Conservation (phyloP, 1,140 invertebrate species). For the Brachionus sp. region DNA sequence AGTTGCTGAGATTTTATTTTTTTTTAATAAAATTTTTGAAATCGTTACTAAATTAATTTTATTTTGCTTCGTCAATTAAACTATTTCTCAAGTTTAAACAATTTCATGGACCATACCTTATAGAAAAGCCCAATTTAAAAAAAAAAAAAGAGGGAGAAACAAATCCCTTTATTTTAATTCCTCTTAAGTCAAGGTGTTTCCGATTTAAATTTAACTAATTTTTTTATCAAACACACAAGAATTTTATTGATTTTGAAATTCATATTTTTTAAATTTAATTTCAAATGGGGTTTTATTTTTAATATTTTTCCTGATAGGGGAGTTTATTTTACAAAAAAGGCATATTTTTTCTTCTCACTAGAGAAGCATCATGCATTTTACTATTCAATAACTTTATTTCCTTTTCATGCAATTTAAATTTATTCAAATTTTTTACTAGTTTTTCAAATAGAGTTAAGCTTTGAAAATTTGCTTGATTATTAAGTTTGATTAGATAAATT, state of each 20-base stretch:
- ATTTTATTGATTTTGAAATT: background rate
- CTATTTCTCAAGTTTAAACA: background rate
- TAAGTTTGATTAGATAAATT: no score
- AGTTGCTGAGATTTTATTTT: background rate
- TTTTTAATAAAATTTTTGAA: background rate
- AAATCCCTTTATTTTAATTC: background rate
- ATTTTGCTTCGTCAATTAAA: no score
- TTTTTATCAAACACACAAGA: background rate
- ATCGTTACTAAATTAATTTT: background rate
- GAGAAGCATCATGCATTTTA: background rate
- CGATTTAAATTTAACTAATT: background rate
- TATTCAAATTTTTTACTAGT: background rate
- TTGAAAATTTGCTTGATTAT: no score
- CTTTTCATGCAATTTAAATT: background rate
- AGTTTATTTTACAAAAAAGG: background rate
- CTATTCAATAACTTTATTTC: background rate
- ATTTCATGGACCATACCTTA: background rate
- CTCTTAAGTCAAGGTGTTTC: background rate
- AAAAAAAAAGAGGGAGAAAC: background rate
- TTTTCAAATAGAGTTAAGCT: no score
- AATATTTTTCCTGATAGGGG: background rate
- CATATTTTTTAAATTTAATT: background rate
- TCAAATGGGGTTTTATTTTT: constrained; percentile 1
- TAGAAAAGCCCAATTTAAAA: background rate
- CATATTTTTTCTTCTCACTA: background rate